phyloP scores from a whole-genome alignment of 1,140 invertebrate genomes.

The Drosophila murphyi region DNA sequence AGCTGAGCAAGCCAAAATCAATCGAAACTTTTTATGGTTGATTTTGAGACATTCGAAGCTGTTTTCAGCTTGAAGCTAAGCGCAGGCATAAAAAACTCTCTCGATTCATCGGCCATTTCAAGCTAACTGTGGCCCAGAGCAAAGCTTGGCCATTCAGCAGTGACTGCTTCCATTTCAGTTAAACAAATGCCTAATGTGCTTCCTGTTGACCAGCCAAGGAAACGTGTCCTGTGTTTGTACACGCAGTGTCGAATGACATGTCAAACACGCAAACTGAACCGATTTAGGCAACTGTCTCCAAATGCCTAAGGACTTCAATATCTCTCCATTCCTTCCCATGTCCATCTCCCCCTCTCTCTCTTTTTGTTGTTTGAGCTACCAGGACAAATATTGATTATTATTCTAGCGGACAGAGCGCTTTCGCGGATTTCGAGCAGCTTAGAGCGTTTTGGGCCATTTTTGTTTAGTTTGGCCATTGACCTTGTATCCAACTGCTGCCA shows the following conservation, averaged over 20 bases:
- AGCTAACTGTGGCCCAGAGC: constrained; percentile 54
- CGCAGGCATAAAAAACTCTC: constrained; percentile 46
- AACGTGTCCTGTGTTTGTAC: constrained; percentile 49
- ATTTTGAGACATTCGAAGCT: constrained; percentile 1
- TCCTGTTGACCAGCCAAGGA: constrained; percentile 69
- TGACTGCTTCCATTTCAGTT: constrained; percentile 22
- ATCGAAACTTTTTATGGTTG: background rate
- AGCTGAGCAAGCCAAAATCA: background rate
- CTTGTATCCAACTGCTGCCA: constrained; percentile 29
- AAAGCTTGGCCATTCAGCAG: constrained; percentile 53
- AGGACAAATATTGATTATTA: constrained; percentile 74
- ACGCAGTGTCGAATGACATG: constrained; percentile 70
- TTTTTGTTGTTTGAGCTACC: constrained; percentile 19
- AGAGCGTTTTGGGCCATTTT: constrained; percentile 28
- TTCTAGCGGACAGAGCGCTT: constrained; percentile 58
- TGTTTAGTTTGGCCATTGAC: constrained; percentile 60
- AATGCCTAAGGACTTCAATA: background rate
- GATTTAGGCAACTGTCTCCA: constrained; percentile 28
- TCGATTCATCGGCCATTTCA: constrained; percentile 68
- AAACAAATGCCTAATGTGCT: constrained; percentile 70
- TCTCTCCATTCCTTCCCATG: background rate
- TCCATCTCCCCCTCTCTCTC: background rate
- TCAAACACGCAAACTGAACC: constrained; percentile 71
- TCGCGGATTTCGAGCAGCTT: constrained; percentile 69
- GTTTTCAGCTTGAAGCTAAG: constrained; percentile 43